A percentile compares a stretch with the other conserved stretches of the same genome.
Evolutionary conservation across 2,113 vertebrate genomes (phyloP).

Genomic region (Lasiurus cinereus): DNA sequence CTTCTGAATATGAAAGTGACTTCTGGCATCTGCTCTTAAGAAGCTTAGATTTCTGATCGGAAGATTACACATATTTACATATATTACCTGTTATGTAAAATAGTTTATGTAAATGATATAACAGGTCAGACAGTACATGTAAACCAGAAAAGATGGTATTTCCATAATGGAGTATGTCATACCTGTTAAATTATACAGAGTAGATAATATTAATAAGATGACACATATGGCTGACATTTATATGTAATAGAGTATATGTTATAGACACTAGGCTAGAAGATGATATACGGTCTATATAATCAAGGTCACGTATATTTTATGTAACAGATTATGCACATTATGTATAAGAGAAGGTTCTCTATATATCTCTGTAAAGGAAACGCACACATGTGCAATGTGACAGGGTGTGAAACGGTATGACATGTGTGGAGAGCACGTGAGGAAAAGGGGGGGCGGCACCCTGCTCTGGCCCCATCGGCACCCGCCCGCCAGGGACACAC

Average conservation of each 20-base stretch:
- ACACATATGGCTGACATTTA: not conserved
- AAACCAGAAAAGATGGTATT: not conserved
- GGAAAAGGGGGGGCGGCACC: not conserved
- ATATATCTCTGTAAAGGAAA: not conserved
- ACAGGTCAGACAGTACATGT: not conserved
- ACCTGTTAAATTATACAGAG: not conserved
- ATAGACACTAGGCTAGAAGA: not conserved
- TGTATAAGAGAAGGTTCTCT: not conserved
- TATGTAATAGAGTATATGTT: not conserved
- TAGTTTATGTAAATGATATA: not conserved
- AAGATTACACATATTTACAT: not conserved
- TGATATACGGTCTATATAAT: not conserved
- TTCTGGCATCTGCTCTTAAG: not conserved
- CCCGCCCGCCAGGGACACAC: not conserved
- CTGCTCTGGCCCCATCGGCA: too few relatives aligned
- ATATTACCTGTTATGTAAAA: not conserved
- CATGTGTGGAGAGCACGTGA: rapidly evolving
- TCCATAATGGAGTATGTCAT: not conserved
- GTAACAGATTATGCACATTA: not conserved
- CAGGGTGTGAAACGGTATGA: not conserved
- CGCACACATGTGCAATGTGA: not conserved
- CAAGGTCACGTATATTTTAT: not conserved
- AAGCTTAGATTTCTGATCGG: not conserved
- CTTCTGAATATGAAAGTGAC: not conserved
- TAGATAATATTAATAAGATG: not conserved